Percentiles rank a stretch among this genome's conserved stretches.
These are phyloP conservation scores for Cerceris rybyensis DNA, from an alignment of 2,888 invertebrate genomes.

Conservation along the genomic window DNA sequence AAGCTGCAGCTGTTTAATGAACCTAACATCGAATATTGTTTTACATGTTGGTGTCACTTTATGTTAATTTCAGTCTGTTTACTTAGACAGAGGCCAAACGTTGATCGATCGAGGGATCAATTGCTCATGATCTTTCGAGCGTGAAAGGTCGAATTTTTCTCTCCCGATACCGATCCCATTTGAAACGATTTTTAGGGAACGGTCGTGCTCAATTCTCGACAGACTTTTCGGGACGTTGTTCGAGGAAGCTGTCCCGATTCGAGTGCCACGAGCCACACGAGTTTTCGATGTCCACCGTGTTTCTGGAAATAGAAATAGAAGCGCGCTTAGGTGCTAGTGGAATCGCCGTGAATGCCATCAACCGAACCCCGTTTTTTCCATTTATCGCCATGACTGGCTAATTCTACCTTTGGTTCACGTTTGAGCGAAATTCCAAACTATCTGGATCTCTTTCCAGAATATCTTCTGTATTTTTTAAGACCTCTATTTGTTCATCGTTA, in stretches of 20 bases:
- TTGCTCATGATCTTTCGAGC: neutral
- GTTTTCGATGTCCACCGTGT: constrained; percentile 64
- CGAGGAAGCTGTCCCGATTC: constrained; percentile 50
- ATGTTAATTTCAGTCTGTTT: too few species aligned
- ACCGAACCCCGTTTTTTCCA: constrained; percentile 39
- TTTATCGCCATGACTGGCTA: neutral
- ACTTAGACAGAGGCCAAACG: neutral
- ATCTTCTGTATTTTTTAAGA: too few species aligned
- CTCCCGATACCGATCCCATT: neutral
- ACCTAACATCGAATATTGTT: too few species aligned
- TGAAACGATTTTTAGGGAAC: neutral
- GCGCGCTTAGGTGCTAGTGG: constrained; percentile 34
- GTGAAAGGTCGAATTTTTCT: neutral
- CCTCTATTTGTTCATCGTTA: too few species aligned
- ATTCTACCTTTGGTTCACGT: too few species aligned
- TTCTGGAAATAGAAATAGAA: constrained; percentile 72
- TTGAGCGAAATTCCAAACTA: too few species aligned
- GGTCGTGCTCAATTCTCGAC: constrained; percentile 15
- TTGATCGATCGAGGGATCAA: neutral
- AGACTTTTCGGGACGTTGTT: constrained; percentile 18
- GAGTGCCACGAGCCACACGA: constrained; percentile 51
- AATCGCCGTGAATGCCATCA: constrained; percentile 32
- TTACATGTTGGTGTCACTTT: too few species aligned
- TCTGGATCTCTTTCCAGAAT: too few species aligned
- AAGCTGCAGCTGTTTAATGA: too few species aligned